phyloP scores from a whole-genome alignment of 1,140 invertebrate species.

The Drosophila kanapiae region DNA sequence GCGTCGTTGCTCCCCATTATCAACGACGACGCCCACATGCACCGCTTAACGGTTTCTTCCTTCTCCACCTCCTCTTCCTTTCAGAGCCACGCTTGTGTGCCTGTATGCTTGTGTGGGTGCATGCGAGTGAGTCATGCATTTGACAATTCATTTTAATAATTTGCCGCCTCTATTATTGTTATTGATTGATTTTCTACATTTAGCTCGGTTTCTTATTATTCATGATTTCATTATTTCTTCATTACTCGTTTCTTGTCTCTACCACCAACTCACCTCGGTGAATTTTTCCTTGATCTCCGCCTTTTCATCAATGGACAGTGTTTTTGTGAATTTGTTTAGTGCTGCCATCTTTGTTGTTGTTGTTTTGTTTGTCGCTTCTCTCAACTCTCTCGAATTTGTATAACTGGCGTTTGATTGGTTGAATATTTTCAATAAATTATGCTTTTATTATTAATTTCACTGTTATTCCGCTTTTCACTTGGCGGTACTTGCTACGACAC shows the following conservation, averaged over 20 bases:
- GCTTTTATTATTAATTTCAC: slow-evolving; percentile 69
- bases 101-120: slow-evolving; percentile 19
- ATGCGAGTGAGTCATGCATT: slow-evolving; percentile 67
- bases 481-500: slow-evolving; percentile 40
- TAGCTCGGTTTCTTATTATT: slow-evolving; percentile 5
- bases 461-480: slow-evolving; percentile 51
- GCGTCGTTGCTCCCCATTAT: slow-evolving; percentile 35
- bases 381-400: slow-evolving; percentile 53
- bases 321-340: slow-evolving; percentile 84
- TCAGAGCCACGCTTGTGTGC: slow-evolving; percentile 16
- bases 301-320: slow-evolving; percentile 82
- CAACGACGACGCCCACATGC: slow-evolving; percentile 70
- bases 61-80: slow-evolving; percentile 19
- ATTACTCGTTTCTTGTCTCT: slow-evolving; percentile 25
- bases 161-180: slow-evolving; percentile 15
- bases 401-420: slow-evolving; percentile 61
- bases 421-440: slow-evolving; percentile 75
- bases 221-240: not conserved
- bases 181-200: slow-evolving; percentile 28
- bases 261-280: slow-evolving; percentile 74
- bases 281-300: slow-evolving; percentile 85
- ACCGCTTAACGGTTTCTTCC: slow-evolving; percentile 66
- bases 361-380: slow-evolving; percentile 29
- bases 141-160: slow-evolving; percentile 59
- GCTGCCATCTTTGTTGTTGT: slow-evolving; percentile 71